phyloP scores from a whole-genome alignment of 2,113 vertebrate genomes.

The Sula dactylatra region DNA sequence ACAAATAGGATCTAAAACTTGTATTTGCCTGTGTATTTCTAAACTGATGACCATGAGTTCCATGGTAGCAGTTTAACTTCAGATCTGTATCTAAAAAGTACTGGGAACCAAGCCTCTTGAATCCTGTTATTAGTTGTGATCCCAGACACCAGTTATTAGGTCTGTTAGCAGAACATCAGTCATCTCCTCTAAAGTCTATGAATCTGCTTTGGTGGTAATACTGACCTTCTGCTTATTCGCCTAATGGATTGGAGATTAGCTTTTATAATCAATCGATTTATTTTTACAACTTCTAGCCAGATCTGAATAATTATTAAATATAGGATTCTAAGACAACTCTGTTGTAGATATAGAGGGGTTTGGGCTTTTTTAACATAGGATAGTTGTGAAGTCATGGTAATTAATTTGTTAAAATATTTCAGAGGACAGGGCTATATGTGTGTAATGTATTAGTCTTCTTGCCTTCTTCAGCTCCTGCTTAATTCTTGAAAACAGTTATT shows the following conservation, averaged over 20 bases:
- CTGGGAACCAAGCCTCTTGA: background rate
- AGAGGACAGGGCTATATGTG: background rate
- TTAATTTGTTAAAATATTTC: background rate
- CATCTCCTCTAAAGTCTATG: background rate
- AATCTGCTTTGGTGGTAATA: background rate
- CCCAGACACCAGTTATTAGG: background rate
- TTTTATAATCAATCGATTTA: background rate
- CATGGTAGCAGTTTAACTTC: background rate
- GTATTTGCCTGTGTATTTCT: background rate
- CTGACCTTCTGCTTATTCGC: background rate
- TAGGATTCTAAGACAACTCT: background rate
- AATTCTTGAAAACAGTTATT: background rate
- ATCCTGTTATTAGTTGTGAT: background rate
- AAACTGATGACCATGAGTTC: background rate
- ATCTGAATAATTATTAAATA: background rate
- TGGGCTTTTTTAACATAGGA: background rate
- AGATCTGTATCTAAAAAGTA: background rate
- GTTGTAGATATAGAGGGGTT: background rate
- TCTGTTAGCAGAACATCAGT: background rate
- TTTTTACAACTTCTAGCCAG: background rate
- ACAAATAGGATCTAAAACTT: background rate
- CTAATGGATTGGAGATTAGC: background rate
- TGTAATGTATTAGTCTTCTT: background rate
- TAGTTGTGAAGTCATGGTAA: background rate
- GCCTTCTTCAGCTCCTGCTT: background rate